Conservation (phyloP, 2,888 invertebrate genomes). For the Andrena minutula region DNA sequence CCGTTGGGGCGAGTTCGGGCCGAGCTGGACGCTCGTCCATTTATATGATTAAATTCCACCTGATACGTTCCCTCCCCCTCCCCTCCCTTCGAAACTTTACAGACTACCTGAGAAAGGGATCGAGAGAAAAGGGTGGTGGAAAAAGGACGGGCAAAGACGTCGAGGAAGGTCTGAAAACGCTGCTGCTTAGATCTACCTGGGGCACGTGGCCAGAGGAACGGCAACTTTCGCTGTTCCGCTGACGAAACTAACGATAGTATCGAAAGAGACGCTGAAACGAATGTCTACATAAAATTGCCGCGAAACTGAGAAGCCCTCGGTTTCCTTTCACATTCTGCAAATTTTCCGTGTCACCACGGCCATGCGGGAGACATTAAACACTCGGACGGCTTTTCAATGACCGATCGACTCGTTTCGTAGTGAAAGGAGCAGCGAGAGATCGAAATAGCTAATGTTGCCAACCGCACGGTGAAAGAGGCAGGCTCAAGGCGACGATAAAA, state of each 20-base stretch:
- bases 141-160: slow-evolving; percentile 40
- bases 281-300: neutral
- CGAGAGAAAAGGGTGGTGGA: slow-evolving; percentile 20
- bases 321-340: slow-evolving; percentile 2
- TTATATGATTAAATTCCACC: slow-evolving; percentile 80
- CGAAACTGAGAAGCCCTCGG: neutral
- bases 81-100: slow-evolving; percentile 73
- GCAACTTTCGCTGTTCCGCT: too few species aligned
- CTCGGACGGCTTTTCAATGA: neutral
- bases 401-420: neutral
- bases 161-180: slow-evolving; percentile 23
- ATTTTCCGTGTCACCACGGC: neutral
- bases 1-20: slow-evolving; percentile 53
- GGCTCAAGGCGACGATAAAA: slow-evolving; percentile 41
- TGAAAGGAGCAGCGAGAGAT: slow-evolving; percentile 5
- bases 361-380: neutral
- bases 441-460: neutral
- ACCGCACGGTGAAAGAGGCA: slow-evolving; percentile 9
- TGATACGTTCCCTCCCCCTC: slow-evolving; percentile 68
- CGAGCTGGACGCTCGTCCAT: slow-evolving; percentile 74
- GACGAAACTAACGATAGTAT: neutral
- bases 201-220: neutral
- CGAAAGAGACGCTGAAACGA: neutral
- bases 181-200: slow-evolving; percentile 23
- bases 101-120: slow-evolving; percentile 71